Conservation (phyloP, 1,140 invertebrate genomes). For the Danaus plexippus region DNA sequence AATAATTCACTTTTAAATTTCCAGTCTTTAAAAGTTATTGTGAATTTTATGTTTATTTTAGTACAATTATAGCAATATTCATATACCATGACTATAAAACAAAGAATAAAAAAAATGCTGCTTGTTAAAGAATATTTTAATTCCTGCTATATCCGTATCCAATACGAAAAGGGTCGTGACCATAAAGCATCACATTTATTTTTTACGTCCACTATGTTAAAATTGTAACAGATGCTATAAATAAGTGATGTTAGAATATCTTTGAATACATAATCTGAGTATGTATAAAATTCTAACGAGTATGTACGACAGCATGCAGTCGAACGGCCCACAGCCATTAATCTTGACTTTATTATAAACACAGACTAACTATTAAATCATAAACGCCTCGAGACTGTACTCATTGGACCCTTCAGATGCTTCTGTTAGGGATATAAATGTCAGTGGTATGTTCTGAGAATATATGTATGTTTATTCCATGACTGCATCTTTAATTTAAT, state of each 20-base stretch:
- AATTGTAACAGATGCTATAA: conserved; percentile 40
- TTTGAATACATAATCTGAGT: conserved; percentile 40
- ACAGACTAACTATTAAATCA: conserved; percentile 50
- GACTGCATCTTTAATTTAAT: too few relatives aligned
- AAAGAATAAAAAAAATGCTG: too few relatives aligned
- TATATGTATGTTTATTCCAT: too few relatives aligned
- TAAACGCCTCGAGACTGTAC: conserved; percentile 55
- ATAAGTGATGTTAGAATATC: conserved; percentile 43
- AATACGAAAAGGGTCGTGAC: too few relatives aligned
- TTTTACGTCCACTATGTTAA: conserved; percentile 6
- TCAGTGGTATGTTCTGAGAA: conserved; percentile 8
- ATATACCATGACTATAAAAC: too few relatives aligned
- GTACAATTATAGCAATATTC: too few relatives aligned
- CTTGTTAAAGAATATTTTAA: too few relatives aligned
- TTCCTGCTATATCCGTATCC: too few relatives aligned
- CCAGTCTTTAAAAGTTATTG: too few relatives aligned
- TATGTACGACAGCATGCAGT: conserved; percentile 42
- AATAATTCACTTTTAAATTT: too few relatives aligned
- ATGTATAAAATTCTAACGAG: conserved; percentile 48
- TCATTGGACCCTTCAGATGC: conserved; percentile 30
- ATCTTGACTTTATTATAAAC: conserved; percentile 64
- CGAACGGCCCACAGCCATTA: conserved; percentile 41
- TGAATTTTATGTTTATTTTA: too few relatives aligned
- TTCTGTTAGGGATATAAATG: conserved; percentile 14
- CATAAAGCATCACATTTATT: neutral